Evolutionary conservation across 2,888 invertebrate genomes (phyloP).

Genomic region (Acanthacorydalis orientalis): DNA sequence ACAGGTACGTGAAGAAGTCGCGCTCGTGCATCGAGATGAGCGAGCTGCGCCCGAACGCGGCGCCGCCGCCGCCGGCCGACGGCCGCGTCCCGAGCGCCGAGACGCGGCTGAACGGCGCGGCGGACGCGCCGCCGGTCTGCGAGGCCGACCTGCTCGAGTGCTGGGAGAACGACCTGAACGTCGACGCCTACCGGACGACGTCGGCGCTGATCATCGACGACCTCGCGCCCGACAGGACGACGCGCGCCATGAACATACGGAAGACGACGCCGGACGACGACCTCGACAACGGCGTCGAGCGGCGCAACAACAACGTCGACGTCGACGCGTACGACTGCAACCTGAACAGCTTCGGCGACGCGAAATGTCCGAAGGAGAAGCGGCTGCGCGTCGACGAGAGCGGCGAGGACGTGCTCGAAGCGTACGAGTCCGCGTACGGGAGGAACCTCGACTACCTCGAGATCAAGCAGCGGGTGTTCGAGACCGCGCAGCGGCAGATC

Average conservation of each 20-base stretch:
- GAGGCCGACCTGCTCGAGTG: conserved; percentile 29
- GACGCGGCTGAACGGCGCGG: not conserved
- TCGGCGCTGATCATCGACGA: not conserved
- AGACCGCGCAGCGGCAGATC: not conserved
- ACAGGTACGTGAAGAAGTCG: conserved; percentile 1
- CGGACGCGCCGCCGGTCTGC: conserved; percentile 17
- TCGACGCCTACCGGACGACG: not conserved
- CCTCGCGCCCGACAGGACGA: conserved; percentile 1
- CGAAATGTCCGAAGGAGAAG: not conserved
- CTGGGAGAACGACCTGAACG: conserved; percentile 22
- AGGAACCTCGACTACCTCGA: conserved; percentile 22
- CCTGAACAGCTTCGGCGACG: conserved; percentile 5
- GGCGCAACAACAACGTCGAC: conserved; percentile 18
- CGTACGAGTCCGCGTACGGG: conserved; percentile 26
- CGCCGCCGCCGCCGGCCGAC: conserved; percentile 1
- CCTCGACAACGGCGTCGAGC: conserved; percentile 16
- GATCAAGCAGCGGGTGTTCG: conserved; percentile 17
- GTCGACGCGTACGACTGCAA: not conserved
- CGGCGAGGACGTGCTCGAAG: conserved; percentile 17
- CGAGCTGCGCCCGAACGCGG: not conserved
- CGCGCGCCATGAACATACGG: conserved; percentile 1
- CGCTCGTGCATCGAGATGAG: conserved; percentile 4
- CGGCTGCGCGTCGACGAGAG: conserved; percentile 9
- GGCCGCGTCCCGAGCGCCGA: conserved; percentile 6
- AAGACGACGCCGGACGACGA: conserved; percentile 1